phyloP scores from a whole-genome alignment of 2,797 vertebrate genomes.

The Rhabdophis nuchalis region DNA sequence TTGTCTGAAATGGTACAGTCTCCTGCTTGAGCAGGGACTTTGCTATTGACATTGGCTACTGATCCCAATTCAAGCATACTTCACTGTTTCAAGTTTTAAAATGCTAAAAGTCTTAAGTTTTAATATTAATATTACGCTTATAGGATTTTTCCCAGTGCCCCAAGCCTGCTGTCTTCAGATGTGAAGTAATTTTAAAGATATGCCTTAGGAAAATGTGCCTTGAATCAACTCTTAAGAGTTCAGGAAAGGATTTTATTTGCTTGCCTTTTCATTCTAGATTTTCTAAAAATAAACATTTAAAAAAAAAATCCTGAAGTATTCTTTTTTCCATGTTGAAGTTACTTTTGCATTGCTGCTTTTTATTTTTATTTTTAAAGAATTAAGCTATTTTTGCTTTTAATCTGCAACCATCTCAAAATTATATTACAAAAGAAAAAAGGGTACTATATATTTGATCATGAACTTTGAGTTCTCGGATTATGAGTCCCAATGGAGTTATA shows the following conservation, averaged over 20 bases:
- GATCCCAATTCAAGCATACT: not conserved
- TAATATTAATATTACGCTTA: not conserved
- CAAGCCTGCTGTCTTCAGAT: not conserved
- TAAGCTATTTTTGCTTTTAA: not conserved
- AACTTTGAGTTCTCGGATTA: not conserved
- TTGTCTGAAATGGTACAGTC: not conserved
- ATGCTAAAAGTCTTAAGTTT: not conserved
- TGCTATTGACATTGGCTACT: not conserved
- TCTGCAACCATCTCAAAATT: not conserved
- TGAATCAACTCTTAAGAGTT: not conserved
- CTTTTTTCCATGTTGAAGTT: not conserved
- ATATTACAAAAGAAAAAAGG: not conserved
- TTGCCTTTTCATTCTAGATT: not conserved
- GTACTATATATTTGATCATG: not conserved
- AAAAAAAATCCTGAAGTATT: not conserved
- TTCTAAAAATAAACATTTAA: not conserved
- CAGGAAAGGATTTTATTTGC: not conserved
- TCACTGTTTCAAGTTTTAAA: not conserved
- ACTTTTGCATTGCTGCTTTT: not conserved
- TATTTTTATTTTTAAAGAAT: no score
- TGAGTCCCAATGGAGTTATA: not conserved
- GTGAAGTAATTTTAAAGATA: not conserved
- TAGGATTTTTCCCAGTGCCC: not conserved
- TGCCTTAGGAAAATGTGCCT: not conserved
- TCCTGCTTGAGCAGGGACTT: not conserved